Percentiles rank a stretch among this genome's conserved stretches.
Conservation (phyloP, 1,140 invertebrate genomes). For the Alviniconcha marisindica region DNA sequence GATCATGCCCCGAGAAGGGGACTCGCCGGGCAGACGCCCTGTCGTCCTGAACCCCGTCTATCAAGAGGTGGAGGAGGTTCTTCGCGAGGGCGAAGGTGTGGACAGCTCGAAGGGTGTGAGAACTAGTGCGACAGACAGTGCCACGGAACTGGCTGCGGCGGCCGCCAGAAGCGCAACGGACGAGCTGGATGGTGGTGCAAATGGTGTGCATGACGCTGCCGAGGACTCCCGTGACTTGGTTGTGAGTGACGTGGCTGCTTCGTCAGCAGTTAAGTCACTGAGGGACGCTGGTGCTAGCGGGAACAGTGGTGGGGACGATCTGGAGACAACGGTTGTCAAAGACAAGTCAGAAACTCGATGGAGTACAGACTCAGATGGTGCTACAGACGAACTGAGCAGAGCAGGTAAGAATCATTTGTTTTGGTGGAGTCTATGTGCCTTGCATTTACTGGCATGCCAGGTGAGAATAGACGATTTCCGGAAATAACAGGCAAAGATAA, state of each 20-base stretch:
- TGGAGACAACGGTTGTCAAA: not conserved
- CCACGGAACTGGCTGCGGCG: not conserved
- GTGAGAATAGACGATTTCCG: no score
- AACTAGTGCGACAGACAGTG: not conserved
- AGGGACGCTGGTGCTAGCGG: not conserved
- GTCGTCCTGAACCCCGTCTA: slow-evolving; percentile 32
- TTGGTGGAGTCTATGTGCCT: no score
- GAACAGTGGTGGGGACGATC: not conserved
- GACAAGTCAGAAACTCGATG: not conserved
- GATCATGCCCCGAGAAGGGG: not conserved
- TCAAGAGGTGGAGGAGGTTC: slow-evolving; percentile 3
- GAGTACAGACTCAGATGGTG: slow-evolving; percentile 24
- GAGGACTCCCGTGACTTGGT: not conserved
- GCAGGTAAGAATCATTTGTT: slow-evolving; percentile 39
- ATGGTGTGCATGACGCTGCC: not conserved
- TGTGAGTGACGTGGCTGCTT: not conserved
- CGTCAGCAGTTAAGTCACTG: not conserved
- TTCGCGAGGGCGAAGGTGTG: not conserved
- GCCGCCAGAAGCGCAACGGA: not conserved
- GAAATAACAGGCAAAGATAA: no score
- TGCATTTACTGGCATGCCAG: no score
- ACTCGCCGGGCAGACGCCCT: not conserved
- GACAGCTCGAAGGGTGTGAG: not conserved
- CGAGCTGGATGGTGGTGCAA: not conserved
- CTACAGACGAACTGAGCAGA: slow-evolving; percentile 29